Evolutionary conservation across 1,140 invertebrate genomes (phyloP).

Genomic region (Sarcophaga peregrina): DNA sequence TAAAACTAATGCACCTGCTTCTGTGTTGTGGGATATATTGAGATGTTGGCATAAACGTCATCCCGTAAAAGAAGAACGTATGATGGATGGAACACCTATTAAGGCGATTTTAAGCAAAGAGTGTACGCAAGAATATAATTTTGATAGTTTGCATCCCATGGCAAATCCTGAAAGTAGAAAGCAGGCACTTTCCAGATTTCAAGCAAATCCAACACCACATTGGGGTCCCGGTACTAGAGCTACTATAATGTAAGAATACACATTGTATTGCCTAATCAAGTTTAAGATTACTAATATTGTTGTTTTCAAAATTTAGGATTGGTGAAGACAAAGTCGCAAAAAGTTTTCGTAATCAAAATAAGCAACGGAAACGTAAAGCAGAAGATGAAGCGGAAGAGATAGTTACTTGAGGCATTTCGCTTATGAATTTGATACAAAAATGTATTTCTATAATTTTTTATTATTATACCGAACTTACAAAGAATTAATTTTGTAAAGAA

Average conservation of each 20-base stretch:
- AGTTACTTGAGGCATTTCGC: background rate
- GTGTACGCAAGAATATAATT: conserved; percentile 70
- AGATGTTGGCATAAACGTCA: conserved; percentile 80
- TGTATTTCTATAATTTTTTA: background rate
- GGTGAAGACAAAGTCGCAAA: conserved; percentile 72
- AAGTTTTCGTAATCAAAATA: conserved; percentile 73
- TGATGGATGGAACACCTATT: conserved; percentile 70
- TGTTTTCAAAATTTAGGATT: conserved; percentile 65
- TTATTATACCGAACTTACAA: conserved; percentile 19
- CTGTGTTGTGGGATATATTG: conserved; percentile 94
- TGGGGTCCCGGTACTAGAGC: conserved; percentile 90
- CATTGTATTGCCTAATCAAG: background rate
- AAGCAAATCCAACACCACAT: conserved; percentile 83
- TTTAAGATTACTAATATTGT: conserved; percentile 38
- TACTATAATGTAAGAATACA: conserved; percentile 73
- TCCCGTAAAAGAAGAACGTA: conserved; percentile 71
- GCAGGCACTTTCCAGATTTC: conserved; percentile 81
- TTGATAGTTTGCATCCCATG: conserved; percentile 73
- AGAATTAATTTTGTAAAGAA: conserved; percentile 25
- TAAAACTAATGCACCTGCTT: conserved; percentile 92
- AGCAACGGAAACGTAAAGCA: conserved; percentile 61
- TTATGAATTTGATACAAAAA: conserved; percentile 1
- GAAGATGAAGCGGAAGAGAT: background rate
- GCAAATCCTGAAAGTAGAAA: conserved; percentile 86
- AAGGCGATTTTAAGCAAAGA: conserved; percentile 71